These are phyloP conservation scores for Sebastes ruberrimus DNA, from an alignment of 2,797 vertebrate genomes.

Conservation along the genomic window DNA sequence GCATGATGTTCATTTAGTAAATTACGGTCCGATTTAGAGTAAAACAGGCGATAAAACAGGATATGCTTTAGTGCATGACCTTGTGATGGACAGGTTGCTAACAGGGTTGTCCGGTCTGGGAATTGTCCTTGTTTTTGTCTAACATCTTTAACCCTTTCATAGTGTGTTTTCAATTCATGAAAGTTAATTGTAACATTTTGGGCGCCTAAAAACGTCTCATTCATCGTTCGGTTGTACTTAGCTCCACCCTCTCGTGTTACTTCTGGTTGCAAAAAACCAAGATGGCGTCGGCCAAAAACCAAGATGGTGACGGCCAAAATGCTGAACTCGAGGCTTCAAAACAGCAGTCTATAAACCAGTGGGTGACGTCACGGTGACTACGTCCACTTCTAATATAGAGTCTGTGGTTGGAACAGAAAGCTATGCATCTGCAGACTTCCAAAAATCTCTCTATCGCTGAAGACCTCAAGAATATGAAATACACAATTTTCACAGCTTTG, in stretches of 20 bases:
- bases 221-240: background rate
- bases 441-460: background rate
- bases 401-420: background rate
- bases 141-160: background rate
- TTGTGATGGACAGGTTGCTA: background rate
- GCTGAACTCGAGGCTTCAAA: no score
- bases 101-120: background rate
- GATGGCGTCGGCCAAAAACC: no score
- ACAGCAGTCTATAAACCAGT: no score
- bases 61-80: no score
- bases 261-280: no score
- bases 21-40: no score
- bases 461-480: background rate
- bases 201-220: background rate
- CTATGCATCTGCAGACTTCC: background rate
- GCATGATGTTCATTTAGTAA: background rate
- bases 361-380: no score
- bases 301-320: no score
- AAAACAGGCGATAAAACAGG: no score
- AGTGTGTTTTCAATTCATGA: background rate
- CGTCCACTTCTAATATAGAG: no score
- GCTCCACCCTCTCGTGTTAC: no score
- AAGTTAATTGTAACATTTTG: background rate
- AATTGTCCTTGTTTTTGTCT: background rate
- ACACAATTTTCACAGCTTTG: background rate